Base-by-base conservation (phyloP, 2,888 invertebrate genomes). In the Mesochorus sp. region DNA sequence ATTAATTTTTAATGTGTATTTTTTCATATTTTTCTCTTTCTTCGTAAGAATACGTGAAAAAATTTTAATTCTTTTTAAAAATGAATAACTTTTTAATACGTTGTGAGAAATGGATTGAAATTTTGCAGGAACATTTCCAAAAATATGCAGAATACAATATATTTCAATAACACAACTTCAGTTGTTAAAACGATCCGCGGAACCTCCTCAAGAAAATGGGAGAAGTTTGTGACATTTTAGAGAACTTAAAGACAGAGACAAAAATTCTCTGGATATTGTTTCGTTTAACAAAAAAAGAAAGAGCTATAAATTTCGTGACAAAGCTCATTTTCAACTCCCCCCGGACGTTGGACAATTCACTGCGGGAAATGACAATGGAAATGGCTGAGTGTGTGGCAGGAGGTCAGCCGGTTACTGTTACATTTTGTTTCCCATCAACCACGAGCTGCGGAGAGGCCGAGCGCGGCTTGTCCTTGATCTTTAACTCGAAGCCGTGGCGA, bases 401-500 rank as follows among this genome's bases (percentile, higher is more conserved):
- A 64, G 57, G 73, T 73, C 64, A 47, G 26, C 39, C 24, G 34
- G 12, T 62, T 53, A 6, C 19, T 19, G 21, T 62, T 62, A 44
- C 64, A n/a, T 44, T 3, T n/a, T 31, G 61, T 34, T 42, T n/a
- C 8, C 24, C 21, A 31, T 21, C 26, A 26, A 14, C 10, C 14
- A 10, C 39, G 26, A 10, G 37, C 39, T 39, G 6, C 39, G 17
- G 28, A 62, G 34, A 28, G 2, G 37, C 10, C 21, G 34, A 34
- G 24, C n/a, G 21, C 12, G 17, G 19, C 12, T n/a, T 21, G 73
- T 47, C 64, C 64, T 64, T 73, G 64, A 64, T 73, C 73, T 55
- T 73, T 64, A 66, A 28, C 26, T 1, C 34, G 47, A 34, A 21
- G 24, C 10, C 19, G 10, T n/a, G n/a, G 17, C 21, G 51, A 39